phyloP scores from a whole-genome alignment of 2,113 vertebrate genomes.

The Okapia johnstoni region DNA sequence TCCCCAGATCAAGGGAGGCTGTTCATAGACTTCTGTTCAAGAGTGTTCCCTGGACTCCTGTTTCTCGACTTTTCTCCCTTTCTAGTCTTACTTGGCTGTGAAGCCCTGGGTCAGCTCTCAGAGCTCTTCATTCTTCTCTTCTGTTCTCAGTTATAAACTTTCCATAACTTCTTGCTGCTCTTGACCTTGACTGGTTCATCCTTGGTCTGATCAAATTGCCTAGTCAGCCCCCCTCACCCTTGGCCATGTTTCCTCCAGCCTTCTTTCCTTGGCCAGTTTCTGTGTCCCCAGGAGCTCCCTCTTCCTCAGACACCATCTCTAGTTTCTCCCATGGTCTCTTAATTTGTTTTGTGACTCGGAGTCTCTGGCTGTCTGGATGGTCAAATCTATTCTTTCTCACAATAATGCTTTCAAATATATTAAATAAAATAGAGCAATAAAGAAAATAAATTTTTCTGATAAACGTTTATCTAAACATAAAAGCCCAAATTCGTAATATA shows the following conservation, averaged over 20 bases:
- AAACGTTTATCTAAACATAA: background rate
- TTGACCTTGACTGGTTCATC: background rate
- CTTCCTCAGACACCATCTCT: background rate
- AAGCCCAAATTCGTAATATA: background rate
- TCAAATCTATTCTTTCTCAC: background rate
- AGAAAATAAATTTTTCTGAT: background rate
- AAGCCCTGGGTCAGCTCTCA: background rate
- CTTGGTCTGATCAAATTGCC: background rate
- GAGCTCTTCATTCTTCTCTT: background rate
- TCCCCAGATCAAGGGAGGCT: background rate
- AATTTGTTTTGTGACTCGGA: background rate
- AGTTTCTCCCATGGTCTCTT: background rate
- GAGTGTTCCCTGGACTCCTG: background rate
- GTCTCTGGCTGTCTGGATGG: background rate
- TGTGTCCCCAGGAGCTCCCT: background rate
- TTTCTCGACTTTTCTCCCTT: background rate
- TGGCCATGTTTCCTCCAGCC: background rate
- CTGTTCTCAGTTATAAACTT: background rate
- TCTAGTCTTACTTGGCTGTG: background rate
- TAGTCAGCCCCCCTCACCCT: background rate
- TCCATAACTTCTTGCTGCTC: background rate
- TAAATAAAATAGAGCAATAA: background rate
- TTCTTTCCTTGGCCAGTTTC: background rate
- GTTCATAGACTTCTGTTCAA: background rate
- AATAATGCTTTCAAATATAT: background rate